phyloP scores from a whole-genome alignment of 2,113 vertebrate species.

The Ciconia boyciana region DNA sequence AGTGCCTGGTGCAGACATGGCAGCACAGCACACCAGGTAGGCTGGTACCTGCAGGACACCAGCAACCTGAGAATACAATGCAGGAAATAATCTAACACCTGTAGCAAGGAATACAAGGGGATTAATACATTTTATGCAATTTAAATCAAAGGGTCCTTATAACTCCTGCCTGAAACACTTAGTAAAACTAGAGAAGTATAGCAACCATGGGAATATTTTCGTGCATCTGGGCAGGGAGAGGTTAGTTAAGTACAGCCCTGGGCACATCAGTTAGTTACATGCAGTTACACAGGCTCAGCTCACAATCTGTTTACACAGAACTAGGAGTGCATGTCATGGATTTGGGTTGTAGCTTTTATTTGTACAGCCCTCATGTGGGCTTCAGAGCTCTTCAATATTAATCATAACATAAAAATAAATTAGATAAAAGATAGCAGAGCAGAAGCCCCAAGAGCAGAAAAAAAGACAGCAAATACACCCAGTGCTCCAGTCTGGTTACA shows the following conservation, averaged over 20 bases:
- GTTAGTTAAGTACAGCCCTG: neutral
- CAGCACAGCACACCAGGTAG: neutral
- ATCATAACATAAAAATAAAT: neutral
- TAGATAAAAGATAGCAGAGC: neutral
- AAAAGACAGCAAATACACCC: neutral
- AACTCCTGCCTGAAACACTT: neutral
- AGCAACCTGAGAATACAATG: neutral
- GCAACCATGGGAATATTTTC: neutral
- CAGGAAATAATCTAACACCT: neutral
- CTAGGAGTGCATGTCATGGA: neutral
- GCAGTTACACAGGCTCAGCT: neutral
- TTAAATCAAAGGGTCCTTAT: neutral
- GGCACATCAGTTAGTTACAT: neutral
- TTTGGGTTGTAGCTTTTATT: neutral
- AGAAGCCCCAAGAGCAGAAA: neutral
- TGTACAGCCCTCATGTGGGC: neutral
- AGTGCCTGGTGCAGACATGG: neutral
- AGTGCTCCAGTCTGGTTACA: neutral
- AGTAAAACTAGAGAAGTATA: neutral
- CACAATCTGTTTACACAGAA: neutral
- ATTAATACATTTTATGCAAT: neutral
- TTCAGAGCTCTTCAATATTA: neutral
- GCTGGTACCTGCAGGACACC: neutral
- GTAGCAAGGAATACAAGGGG: neutral
- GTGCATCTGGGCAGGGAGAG: neutral